These are phyloP conservation scores for Alentia gelatinosa DNA, from an alignment of 2,888 invertebrate species.

Conservation along the genomic window DNA sequence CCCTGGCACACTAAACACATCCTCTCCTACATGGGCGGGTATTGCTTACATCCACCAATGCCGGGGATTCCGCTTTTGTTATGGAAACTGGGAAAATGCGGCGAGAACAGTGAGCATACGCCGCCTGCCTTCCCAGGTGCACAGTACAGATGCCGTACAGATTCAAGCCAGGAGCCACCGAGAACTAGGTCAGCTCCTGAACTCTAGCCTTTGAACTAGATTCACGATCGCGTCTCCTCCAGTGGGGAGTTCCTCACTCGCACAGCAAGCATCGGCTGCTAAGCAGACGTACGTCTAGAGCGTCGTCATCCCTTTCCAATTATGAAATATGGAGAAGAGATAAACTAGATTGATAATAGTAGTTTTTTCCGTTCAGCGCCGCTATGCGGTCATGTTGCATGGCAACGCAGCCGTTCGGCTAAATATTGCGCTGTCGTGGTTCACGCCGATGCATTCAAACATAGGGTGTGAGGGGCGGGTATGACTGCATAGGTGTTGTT, in stretches of 20 bases:
- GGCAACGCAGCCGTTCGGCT: no score
- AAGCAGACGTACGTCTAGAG: no score
- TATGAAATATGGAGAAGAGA: no score
- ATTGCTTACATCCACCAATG: neutral
- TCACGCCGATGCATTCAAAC: no score
- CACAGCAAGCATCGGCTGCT: constrained; percentile 4
- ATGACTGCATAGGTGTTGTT: no score
- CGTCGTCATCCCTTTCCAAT: no score
- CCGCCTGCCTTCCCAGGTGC: neutral
- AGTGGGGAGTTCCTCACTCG: neutral
- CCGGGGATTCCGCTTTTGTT: neutral
- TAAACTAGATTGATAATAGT: no score
- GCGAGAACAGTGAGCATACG: neutral
- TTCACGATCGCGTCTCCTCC: neutral
- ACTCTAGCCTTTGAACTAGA: constrained; percentile 27
- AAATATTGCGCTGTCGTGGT: no score
- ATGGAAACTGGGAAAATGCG: neutral
- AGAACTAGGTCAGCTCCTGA: constrained; percentile 28
- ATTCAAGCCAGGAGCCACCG: neutral
- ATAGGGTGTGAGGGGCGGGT: no score
- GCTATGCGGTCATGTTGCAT: no score
- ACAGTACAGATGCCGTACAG: neutral
- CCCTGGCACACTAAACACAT: neutral
- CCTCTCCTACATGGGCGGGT: neutral
- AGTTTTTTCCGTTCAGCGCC: no score